Conservation (phyloP, 2,888 invertebrate species). For the Hypercompe scribonia region DNA sequence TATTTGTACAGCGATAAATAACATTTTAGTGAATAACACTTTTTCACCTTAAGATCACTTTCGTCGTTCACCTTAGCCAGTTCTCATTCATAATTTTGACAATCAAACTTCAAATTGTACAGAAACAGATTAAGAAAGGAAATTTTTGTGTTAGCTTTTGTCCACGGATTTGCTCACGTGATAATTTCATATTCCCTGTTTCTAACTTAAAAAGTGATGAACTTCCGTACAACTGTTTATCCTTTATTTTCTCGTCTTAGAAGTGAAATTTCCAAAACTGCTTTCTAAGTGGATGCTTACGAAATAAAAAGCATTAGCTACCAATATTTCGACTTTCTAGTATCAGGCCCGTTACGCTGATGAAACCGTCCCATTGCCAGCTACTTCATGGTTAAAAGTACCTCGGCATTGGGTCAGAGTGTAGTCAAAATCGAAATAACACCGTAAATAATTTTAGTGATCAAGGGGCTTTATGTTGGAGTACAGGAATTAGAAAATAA, state of each 20-base stretch:
- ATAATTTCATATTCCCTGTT: too few relatives aligned
- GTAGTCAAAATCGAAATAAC: not conserved
- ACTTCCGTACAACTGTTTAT: too few relatives aligned
- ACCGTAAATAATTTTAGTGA: not conserved
- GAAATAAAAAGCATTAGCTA: too few relatives aligned
- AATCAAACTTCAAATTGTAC: not conserved
- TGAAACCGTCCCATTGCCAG: not conserved
- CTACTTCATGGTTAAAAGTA: not conserved
- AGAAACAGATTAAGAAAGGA: not conserved
- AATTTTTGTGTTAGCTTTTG: too few relatives aligned
- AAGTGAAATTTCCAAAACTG: too few relatives aligned
- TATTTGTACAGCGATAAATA: not conserved
- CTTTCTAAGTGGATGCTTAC: too few relatives aligned
- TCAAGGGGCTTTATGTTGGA: not conserved
- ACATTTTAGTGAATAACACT: too few relatives aligned
- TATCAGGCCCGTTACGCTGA: too few relatives aligned
- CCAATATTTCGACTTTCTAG: too few relatives aligned
- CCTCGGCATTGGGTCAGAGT: not conserved
- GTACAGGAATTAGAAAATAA: not conserved
- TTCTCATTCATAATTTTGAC: not conserved
- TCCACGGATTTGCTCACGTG: too few relatives aligned
- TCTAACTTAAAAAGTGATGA: too few relatives aligned
- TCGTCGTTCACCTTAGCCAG: not conserved
- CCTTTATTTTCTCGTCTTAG: too few relatives aligned
- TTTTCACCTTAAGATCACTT: not conserved